A percentile compares a stretch with the other conserved stretches of the same genome.
phyloP scores from a whole-genome alignment of 1,140 invertebrate species.

The Geopemphigus sp. region DNA sequence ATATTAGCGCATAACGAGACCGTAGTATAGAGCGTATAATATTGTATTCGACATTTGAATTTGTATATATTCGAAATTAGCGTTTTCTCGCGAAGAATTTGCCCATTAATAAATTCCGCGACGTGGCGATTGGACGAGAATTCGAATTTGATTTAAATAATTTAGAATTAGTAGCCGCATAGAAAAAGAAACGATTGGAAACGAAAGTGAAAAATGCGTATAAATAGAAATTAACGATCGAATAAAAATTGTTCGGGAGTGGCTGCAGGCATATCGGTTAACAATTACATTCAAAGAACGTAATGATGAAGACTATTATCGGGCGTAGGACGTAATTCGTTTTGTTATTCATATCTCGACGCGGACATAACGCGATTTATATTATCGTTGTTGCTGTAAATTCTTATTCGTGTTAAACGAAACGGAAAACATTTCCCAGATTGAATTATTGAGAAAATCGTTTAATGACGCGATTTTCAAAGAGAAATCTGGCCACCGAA shows the following conservation, averaged over 20 bases:
- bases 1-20: too few relatives aligned
- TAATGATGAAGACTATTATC: too few relatives aligned
- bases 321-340: not conserved
- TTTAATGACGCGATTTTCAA: constrained; percentile 28
- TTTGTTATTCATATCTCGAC: constrained; percentile 10
- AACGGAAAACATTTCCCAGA: not conserved
- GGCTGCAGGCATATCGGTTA: too few relatives aligned
- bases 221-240: not conserved
- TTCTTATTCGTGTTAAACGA: not conserved
- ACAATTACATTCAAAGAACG: not conserved
- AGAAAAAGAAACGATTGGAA: not conserved
- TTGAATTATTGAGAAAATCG: constrained; percentile 10
- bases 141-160: not conserved
- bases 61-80: too few relatives aligned
- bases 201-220: not conserved
- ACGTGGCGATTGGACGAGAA: too few relatives aligned
- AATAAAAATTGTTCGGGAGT: not conserved
- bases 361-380: not conserved
- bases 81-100: too few relatives aligned
- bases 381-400: not conserved
- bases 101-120: too few relatives aligned
- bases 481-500: constrained; percentile 15
- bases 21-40: too few relatives aligned
- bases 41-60: too few relatives aligned
- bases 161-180: not conserved